A percentile compares a stretch with the other conserved stretches of the same genome.
These are phyloP conservation scores for Nanorana parkeri DNA, from an alignment of 2,113 vertebrate species.

Conservation along the genomic window DNA sequence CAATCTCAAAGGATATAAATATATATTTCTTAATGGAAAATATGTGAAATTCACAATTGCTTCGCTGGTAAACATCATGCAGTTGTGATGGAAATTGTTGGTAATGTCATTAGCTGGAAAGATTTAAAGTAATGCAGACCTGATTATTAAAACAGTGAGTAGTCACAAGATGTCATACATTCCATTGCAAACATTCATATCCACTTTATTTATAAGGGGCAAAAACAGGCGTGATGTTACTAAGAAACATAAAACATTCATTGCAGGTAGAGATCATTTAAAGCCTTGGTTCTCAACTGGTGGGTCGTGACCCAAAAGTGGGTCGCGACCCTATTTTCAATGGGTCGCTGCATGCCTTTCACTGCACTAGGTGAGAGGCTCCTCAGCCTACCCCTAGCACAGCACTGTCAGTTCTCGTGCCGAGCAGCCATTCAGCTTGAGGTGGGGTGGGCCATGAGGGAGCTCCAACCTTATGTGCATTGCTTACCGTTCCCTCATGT, in stretches of 20 bases:
- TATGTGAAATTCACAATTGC: conserved; percentile 22
- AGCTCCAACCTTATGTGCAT: too few species aligned
- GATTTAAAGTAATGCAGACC: conserved; percentile 26
- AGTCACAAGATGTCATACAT: conserved; percentile 37
- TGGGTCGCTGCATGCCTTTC: too few species aligned
- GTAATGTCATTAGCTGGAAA: conserved; percentile 36
- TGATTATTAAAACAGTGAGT: conserved; percentile 34
- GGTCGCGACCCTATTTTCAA: too few species aligned
- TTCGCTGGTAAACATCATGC: conserved; percentile 11
- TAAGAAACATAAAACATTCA: background rate
- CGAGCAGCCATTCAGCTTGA: too few species aligned
- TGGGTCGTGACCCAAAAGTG: too few species aligned
- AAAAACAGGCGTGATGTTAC: background rate
- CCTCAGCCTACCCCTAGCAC: too few species aligned
- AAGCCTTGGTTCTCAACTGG: too few species aligned
- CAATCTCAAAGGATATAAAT: background rate
- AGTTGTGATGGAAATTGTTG: conserved; percentile 42
- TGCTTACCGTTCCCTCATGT: too few species aligned
- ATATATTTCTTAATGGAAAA: conserved; percentile 21
- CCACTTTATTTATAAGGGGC: conserved; percentile 24
- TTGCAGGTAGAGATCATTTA: background rate
- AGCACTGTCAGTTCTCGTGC: too few species aligned
- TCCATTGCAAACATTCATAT: conserved; percentile 32
- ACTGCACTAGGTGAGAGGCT: too few species aligned
- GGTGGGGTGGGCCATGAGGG: too few species aligned